Evolutionary conservation across 2,113 vertebrate genomes (phyloP).

Genomic region (Nycticebus coucang): DNA sequence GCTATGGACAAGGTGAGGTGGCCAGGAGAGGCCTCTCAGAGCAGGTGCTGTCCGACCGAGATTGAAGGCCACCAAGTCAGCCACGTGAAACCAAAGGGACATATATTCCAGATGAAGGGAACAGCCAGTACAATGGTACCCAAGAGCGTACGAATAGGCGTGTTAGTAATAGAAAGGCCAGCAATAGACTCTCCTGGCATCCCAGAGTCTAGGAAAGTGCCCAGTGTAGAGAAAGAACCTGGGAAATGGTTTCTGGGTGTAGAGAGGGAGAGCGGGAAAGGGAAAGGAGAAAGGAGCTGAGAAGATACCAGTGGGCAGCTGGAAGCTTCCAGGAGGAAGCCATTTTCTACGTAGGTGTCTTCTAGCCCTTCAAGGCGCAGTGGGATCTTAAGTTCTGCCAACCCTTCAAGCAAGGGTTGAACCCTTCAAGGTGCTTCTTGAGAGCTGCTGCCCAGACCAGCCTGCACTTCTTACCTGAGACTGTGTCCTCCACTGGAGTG

Average conservation of each 20-base stretch:
- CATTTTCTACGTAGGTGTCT: no score
- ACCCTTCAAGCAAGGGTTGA: no score
- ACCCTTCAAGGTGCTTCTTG: no score
- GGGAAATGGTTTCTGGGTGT: not conserved
- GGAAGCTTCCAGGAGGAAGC: not conserved
- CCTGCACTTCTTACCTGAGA: no score
- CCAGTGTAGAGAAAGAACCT: not conserved
- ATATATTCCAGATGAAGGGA: rapidly evolving
- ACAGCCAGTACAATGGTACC: no score
- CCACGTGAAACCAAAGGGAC: not conserved
- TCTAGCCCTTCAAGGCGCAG: not conserved
- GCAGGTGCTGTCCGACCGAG: not conserved
- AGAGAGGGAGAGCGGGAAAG: not conserved
- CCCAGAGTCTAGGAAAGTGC: rapidly evolving
- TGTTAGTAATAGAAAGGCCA: not conserved
- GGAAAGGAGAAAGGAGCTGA: no score
- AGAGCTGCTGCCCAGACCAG: not conserved
- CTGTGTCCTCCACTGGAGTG: not conserved
- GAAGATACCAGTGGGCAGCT: not conserved
- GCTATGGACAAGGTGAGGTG: no score
- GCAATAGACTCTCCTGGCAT: not conserved
- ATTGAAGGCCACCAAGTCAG: not conserved
- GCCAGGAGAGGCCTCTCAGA: not conserved
- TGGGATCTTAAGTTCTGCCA: not conserved
- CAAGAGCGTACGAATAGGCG: not conserved